Conservation (phyloP, 2,888 invertebrate genomes). For the Temnothorax ravouxi region DNA sequence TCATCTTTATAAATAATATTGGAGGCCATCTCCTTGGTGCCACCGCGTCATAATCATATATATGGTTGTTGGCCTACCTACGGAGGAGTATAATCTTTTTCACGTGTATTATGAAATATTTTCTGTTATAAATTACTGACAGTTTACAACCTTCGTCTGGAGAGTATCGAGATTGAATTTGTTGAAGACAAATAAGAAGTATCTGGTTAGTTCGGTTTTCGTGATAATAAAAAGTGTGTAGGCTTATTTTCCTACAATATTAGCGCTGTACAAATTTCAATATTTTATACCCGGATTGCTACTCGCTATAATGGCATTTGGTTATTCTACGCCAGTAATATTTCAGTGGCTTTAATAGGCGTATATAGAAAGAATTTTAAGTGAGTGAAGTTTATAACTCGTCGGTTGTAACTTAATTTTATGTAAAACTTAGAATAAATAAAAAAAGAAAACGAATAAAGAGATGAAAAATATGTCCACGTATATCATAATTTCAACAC, state of each 20-base stretch:
- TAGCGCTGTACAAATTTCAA: constrained; percentile 1
- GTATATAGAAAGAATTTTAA: background rate
- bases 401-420: background rate
- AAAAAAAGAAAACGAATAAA: background rate
- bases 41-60: constrained; percentile 7
- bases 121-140: background rate
- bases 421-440: background rate
- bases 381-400: background rate
- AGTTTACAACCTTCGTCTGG: background rate
- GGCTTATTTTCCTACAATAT: background rate
- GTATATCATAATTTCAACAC: background rate
- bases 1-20: constrained; percentile 43
- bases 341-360: background rate
- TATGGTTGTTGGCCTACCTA: constrained; percentile 2
- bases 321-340: background rate
- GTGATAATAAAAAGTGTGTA: background rate
- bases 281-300: background rate
- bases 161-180: background rate
- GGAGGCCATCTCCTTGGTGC: constrained; percentile 13
- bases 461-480: background rate
- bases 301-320: background rate
- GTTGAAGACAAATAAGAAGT: background rate
- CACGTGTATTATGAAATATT: background rate
- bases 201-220: background rate
- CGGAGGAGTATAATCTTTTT: background rate